Conservation (phyloP, 2,797 vertebrate genomes). For the Hippoglossus hippoglossus region DNA sequence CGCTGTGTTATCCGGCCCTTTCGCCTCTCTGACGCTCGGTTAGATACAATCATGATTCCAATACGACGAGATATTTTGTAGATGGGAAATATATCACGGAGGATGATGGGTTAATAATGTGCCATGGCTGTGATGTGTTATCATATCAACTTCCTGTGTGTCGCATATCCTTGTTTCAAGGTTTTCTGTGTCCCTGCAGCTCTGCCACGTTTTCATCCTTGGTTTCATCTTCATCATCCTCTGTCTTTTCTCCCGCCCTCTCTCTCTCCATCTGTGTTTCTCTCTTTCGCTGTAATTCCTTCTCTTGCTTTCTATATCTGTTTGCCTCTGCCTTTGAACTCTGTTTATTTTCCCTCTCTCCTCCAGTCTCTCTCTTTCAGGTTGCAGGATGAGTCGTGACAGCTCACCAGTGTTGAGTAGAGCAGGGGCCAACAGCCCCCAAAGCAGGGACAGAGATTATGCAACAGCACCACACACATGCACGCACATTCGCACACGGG, state of each 20-base stretch:
- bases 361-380: slow-evolving; percentile 18
- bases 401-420: slow-evolving; percentile 58
- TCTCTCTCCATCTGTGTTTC: background rate
- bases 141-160: too few species aligned
- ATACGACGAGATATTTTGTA: slow-evolving; percentile 51
- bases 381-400: slow-evolving; percentile 67
- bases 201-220: slow-evolving; percentile 20
- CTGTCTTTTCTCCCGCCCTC: background rate
- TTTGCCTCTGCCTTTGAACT: slow-evolving; percentile 34
- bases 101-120: slow-evolving; percentile 36
- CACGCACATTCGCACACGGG: slow-evolving; percentile 20
- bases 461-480: slow-evolving; percentile 38
- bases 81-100: slow-evolving; percentile 38
- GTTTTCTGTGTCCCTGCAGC: slow-evolving; percentile 19
- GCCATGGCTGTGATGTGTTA: slow-evolving; percentile 16
- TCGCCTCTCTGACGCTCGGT: slow-evolving; percentile 12
- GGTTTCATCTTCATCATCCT: slow-evolving; percentile 29
- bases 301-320: slow-evolving; percentile 21
- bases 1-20: slow-evolving; percentile 39
- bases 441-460: slow-evolving; percentile 64
- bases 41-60: slow-evolving; percentile 40
- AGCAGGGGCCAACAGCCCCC: slow-evolving; percentile 57
- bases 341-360: slow-evolving; percentile 28
- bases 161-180: background rate
- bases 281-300: background rate